Base-by-base conservation (phyloP, 2,797 vertebrate species). In the Takifugu rubripes region DNA sequence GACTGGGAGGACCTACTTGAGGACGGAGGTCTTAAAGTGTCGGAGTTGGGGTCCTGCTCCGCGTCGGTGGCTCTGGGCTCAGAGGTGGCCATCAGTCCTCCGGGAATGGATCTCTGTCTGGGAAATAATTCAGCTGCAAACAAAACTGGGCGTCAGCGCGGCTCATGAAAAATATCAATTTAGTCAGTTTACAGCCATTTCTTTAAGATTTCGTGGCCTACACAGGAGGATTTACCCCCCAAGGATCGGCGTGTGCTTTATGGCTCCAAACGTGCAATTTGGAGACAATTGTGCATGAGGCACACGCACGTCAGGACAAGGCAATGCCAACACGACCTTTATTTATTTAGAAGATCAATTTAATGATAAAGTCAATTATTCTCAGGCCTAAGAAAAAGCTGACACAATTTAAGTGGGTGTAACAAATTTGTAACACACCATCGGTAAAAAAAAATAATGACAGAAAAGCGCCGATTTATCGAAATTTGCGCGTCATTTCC, bases 1-100 rank as follows among this genome's bases (percentile, higher is more conserved):
- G 52, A n/a, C 42, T 25, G 65, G 42, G 49, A 46, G 77, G 84
- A 93, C 95, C 84, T 97, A 98, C 95, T 94, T 95, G 95, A 90
- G 77, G 90, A 86, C 55, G 87, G 82, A 72, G 95, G 93, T 93
- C 93, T 93, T 80, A 98, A 91, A 92, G 94, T 95, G 76, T 89
- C 84, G 7, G 95, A 87, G 83, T 92, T 94, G 83, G 95, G 91
- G 82, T 98, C 94, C 74, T 92, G 92, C 77, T 94, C 93, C 57
- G 87, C 88, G 83, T 88, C 93, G 77, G 93, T 92, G 82, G 94
- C 91, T 71, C 93, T 92, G 54, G 95, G 93, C 78, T 94, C 92
- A 14, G 95, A 94, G 74, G 95, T 89, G 83, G 97, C 97, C 96
- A 97, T 98, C 79, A 69, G 57, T 92, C 85, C 77, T 79, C 77